Conservation (phyloP, 2,888 invertebrate species). For the Drosophila flavopinicola region DNA sequence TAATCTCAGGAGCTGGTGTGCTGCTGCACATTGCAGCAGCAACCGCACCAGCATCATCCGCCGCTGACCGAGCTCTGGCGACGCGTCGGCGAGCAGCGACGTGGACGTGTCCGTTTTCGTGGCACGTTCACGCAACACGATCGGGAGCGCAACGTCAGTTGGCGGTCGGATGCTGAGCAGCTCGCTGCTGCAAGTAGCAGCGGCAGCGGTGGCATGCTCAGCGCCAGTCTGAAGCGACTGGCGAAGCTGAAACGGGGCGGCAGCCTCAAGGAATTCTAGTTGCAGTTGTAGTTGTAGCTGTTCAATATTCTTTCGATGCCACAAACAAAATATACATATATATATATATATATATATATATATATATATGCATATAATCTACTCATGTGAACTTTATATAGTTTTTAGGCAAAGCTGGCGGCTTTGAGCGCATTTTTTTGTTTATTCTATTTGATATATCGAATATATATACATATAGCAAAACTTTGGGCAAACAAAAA, state of each 20-base stretch:
- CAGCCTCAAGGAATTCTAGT: conserved; percentile 79
- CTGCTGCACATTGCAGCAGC: conserved; percentile 70
- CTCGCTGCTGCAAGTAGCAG: background rate
- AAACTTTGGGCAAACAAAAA: conserved; percentile 39
- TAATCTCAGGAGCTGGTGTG: conserved; percentile 85
- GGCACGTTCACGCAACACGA: conserved; percentile 65
- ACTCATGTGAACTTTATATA: conserved; percentile 37
- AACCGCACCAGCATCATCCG: conserved; percentile 70
- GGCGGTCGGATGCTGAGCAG: conserved; percentile 18
- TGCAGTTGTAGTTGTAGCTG: conserved; percentile 2
- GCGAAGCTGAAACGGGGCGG: conserved; percentile 79
- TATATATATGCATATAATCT: conserved; percentile 10
- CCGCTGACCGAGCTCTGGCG: conserved; percentile 52
- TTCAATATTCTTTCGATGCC: conserved; percentile 9
- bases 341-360: conserved; percentile 23
- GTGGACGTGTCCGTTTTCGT: conserved; percentile 78
- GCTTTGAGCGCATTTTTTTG: conserved; percentile 8
- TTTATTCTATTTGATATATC: conserved; percentile 24
- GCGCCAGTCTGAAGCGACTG: conserved; percentile 69
- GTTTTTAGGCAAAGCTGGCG: conserved; percentile 14
- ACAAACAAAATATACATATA: background rate
- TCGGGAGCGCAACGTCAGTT: conserved; percentile 47
- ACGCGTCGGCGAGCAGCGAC: conserved; percentile 55
- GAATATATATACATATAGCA: conserved; percentile 31
- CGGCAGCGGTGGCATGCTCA: conserved; percentile 39